Evolutionary conservation across 2,113 vertebrate genomes (phyloP), one percentile per base, ranked within the genome.

Genomic region (Pleuronectes platessa): DNA sequence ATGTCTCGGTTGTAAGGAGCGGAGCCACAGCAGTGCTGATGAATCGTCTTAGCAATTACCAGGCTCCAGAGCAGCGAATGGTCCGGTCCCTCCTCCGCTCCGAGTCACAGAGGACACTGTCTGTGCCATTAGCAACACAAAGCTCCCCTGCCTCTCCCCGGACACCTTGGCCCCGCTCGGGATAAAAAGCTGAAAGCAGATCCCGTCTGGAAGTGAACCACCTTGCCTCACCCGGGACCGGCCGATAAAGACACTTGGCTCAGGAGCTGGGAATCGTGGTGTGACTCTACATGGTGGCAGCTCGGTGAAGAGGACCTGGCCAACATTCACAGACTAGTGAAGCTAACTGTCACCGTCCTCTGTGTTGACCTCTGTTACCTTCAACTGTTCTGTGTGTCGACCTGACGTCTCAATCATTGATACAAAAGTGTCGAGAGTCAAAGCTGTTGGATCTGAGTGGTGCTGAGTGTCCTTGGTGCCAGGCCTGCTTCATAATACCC

Each of bases 121-220:
- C 89, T 88, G 71, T 42, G 60, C 71, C 86, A 87, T 90, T 86
- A 88, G 81, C 89, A 86, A 86, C 92, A 93, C 91, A 94, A 93
- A 93, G 92, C 83, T 26, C 37, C 71, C 69, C 1, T 4, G 79
- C 68, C 84, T 89, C 86, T 89, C 90, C 85, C 82, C 31, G 87
- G 86, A 89, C 88, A 89, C 87, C 81, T 88, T 71, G 76, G 85
- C 89, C 91, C 89, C 91, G 68, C 86, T 85, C 79, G 82, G 81
- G 92, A 93, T 92, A 92, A 91, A 92, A 85, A 75, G n/a, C 81
- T 90, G 92, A 91, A 94, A 94, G 87, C 78, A 86, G 93, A 94
- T 90, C 89, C 87, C 20, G 83, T 85, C 84, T 85, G 23, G 61
- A 66, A 27, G 65, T 80, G 84, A 89, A 86, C 85, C 61, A 64